phyloP scores from a whole-genome alignment of 2,888 invertebrate genomes.

The Ephialtes manifestator region DNA sequence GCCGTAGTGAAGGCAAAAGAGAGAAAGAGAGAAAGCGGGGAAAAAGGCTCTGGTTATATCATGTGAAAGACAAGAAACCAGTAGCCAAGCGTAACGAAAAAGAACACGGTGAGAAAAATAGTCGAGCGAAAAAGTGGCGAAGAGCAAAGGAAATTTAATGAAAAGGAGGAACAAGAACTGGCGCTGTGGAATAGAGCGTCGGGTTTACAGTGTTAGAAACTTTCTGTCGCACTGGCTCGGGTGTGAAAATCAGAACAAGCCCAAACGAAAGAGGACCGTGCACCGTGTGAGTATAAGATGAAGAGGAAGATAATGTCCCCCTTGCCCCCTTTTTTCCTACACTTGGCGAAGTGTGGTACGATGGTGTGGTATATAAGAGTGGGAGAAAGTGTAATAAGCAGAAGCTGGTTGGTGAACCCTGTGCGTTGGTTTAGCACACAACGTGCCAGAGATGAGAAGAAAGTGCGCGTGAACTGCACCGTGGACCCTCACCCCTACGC shows the following conservation, averaged over 20 bases:
- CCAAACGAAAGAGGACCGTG: not conserved
- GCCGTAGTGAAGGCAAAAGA: not conserved
- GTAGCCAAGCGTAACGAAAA: not conserved
- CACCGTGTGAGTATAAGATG: slow-evolving; percentile 11
- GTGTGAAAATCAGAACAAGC: slow-evolving; percentile 21
- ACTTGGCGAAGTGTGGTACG: not conserved
- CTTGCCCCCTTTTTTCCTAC: too few species aligned
- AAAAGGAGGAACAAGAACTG: slow-evolving; percentile 25
- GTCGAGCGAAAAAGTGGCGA: slow-evolving; percentile 10
- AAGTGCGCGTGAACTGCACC: not conserved
- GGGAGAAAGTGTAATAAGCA: slow-evolving; percentile 10
- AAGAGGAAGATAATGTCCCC: slow-evolving; percentile 7
- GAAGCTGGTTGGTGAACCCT: slow-evolving; percentile 1
- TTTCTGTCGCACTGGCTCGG: slow-evolving; percentile 11
- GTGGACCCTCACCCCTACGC: not conserved
- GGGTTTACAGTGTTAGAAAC: slow-evolving; percentile 12
- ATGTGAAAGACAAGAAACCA: slow-evolving; percentile 28
- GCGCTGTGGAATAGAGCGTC: not conserved
- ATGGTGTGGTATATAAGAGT: not conserved
- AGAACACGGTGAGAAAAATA: slow-evolving; percentile 4
- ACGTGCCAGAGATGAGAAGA: slow-evolving; percentile 1
- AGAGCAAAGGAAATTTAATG: slow-evolving; percentile 37
- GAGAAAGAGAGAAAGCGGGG: not conserved
- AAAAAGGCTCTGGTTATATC: slow-evolving; percentile 12
- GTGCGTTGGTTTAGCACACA: not conserved